These are phyloP conservation scores for Andrena minutula DNA, from an alignment of 2,888 invertebrate species.

Conservation along the genomic window DNA sequence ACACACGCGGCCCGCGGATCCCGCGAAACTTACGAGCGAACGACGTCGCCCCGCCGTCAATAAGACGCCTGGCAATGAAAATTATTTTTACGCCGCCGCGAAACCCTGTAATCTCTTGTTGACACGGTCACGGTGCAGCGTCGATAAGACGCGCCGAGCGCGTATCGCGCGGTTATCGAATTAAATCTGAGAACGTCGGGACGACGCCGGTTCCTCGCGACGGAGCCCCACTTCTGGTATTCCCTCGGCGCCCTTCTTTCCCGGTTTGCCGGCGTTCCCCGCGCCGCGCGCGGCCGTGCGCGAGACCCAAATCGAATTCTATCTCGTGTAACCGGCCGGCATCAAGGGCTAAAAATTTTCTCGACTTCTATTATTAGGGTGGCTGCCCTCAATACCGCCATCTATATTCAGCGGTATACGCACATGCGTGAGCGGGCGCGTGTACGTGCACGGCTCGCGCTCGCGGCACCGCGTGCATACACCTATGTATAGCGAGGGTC, in stretches of 20 bases:
- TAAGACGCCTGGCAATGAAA: constrained; percentile 24
- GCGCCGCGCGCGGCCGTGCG: constrained; percentile 4
- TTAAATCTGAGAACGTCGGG: background rate
- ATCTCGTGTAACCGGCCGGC: constrained; percentile 73
- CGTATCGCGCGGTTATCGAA: constrained; percentile 23
- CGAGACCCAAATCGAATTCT: constrained; percentile 75
- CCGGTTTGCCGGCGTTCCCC: background rate
- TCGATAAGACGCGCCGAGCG: constrained; percentile 30
- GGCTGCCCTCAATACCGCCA: constrained; percentile 83
- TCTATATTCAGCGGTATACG: constrained; percentile 81
- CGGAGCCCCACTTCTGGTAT: background rate
- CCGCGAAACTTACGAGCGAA: constrained; percentile 4
- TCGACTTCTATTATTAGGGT: constrained; percentile 83
- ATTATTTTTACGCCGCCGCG: constrained; percentile 48
- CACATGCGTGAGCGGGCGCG: constrained; percentile 63
- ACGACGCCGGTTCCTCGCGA: background rate
- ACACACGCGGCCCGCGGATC: background rate
- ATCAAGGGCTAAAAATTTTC: constrained; percentile 85
- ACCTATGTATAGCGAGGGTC: constrained; percentile 63
- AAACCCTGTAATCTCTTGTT: constrained; percentile 37
- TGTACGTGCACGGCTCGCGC: constrained; percentile 19
- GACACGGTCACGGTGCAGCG: constrained; percentile 28
- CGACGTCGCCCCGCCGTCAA: constrained; percentile 8
- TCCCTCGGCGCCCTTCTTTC: background rate
- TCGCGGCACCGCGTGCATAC: background rate